phyloP scores from a whole-genome alignment of 1,140 invertebrate species.

The Akabosia matsudoensis region DNA sequence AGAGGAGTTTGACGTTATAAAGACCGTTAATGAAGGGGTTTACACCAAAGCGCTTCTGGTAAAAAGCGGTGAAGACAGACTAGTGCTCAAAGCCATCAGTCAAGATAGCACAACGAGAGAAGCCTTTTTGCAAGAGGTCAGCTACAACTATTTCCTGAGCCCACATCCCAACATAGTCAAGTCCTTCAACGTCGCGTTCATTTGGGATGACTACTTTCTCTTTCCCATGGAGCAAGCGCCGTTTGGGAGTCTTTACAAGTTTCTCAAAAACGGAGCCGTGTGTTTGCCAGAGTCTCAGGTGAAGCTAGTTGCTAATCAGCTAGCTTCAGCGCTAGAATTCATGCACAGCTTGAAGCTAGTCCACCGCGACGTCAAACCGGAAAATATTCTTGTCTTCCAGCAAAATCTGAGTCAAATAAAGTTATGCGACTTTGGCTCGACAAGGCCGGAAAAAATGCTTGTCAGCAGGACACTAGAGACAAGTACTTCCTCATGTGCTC shows the following conservation, averaged over 20 bases:
- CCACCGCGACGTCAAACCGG: constrained; percentile 56
- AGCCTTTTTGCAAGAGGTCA: constrained; percentile 84
- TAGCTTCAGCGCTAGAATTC: constrained; percentile 58
- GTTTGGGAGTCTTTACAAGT: constrained; percentile 62
- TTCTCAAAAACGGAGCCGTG: constrained; percentile 57
- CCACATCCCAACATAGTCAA: constrained; percentile 52
- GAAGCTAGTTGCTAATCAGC: constrained; percentile 52
- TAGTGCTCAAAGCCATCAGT: constrained; percentile 67
- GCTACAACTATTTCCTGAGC: constrained; percentile 62
- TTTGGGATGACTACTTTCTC: constrained; percentile 15
- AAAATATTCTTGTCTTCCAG: constrained; percentile 56
- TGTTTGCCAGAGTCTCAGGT: constrained; percentile 50
- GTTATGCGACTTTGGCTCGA: constrained; percentile 60
- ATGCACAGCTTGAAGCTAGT: constrained; percentile 57
- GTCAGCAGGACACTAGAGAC: constrained; percentile 63
- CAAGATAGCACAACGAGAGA: constrained; percentile 64
- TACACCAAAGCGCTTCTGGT: constrained; percentile 66
- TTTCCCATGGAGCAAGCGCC: constrained; percentile 59
- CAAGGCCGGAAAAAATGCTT: constrained; percentile 61
- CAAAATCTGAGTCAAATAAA: constrained; percentile 55
- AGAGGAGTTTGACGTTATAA: constrained; percentile 65
- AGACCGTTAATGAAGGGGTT: constrained; percentile 65
- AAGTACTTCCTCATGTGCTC: constrained; percentile 68
- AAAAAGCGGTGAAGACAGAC: constrained; percentile 60
- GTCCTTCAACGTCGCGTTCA: constrained; percentile 52